Percentiles rank a stretch among this genome's conserved stretches.
Evolutionary conservation across 2,113 vertebrate genomes (phyloP).

Genomic region (Anolis carolinensis): DNA sequence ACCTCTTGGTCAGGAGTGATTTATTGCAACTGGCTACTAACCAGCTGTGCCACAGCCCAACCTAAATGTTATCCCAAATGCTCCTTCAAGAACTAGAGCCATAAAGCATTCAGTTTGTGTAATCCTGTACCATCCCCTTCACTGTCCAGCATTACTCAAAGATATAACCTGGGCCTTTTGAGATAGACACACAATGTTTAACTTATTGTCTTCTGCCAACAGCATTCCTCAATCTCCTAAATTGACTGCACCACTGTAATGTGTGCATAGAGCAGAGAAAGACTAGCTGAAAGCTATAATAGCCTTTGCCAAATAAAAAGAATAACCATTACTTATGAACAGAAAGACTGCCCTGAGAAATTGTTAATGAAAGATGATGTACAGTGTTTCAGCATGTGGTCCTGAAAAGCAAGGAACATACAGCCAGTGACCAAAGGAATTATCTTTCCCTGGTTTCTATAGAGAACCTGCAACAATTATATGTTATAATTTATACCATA

Average conservation of each 20-base stretch:
- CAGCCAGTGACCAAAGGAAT: too few species aligned
- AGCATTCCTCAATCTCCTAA: background rate
- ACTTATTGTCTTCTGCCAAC: background rate
- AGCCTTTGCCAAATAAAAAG: constrained; percentile 1
- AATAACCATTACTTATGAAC: background rate
- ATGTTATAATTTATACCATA: too few species aligned
- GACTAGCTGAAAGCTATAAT: background rate
- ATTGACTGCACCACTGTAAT: background rate
- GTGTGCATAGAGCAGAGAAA: background rate
- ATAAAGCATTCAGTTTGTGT: background rate
- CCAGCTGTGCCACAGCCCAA: too few species aligned
- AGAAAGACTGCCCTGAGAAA: constrained; percentile 1
- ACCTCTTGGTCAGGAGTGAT: too few species aligned
- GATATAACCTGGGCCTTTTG: background rate
- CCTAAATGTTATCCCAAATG: background rate
- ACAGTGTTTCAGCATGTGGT: background rate
- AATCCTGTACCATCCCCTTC: background rate
- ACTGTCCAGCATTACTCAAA: background rate
- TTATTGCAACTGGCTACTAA: too few species aligned
- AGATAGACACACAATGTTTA: background rate
- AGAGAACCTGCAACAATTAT: too few species aligned
- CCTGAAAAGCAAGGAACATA: too few species aligned
- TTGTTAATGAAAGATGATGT: background rate
- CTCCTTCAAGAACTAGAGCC: accelerated
- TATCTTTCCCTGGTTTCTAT: too few species aligned